Conservation (phyloP, 2,888 invertebrate species). For the Plusia festucae region DNA sequence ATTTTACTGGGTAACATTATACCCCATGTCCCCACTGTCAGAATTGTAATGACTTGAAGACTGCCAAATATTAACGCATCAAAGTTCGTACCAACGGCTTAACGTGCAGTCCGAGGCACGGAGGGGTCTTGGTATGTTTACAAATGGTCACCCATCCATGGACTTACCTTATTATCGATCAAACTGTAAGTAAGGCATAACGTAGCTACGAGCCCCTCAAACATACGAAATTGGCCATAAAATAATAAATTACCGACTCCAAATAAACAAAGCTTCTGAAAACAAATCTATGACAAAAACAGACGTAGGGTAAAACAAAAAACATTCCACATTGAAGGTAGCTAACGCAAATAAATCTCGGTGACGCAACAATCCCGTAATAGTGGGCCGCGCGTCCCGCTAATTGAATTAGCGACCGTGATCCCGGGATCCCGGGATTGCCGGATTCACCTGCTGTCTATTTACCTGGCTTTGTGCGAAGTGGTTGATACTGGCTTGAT, state of each 20-base stretch:
- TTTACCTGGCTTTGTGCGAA: conserved; percentile 63
- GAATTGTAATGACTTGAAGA: too few species aligned
- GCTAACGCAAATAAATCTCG: conserved; percentile 65
- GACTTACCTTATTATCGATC: too few species aligned
- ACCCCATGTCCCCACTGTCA: too few species aligned
- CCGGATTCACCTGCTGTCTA: conserved; percentile 58
- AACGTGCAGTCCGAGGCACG: too few species aligned
- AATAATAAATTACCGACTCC: not conserved
- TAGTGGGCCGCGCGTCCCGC: conserved; percentile 61
- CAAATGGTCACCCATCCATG: too few species aligned
- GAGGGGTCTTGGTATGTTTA: too few species aligned
- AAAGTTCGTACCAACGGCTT: too few species aligned
- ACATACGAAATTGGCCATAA: too few species aligned
- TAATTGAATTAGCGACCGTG: conserved; percentile 73
- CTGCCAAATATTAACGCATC: too few species aligned
- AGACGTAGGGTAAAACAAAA: conserved; percentile 18
- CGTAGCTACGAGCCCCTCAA: too few species aligned
- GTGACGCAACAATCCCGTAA: conserved; percentile 70
- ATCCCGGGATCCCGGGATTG: conserved; percentile 62
- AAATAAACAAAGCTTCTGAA: not conserved
- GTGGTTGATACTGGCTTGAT: conserved; percentile 40
- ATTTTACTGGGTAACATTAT: too few species aligned
- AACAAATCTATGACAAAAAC: not conserved
- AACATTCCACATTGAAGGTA: conserved; percentile 52
- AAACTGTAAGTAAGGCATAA: too few species aligned